Evolutionary conservation across 1,140 invertebrate genomes (phyloP).

Genomic region (Drosophila murphyi): DNA sequence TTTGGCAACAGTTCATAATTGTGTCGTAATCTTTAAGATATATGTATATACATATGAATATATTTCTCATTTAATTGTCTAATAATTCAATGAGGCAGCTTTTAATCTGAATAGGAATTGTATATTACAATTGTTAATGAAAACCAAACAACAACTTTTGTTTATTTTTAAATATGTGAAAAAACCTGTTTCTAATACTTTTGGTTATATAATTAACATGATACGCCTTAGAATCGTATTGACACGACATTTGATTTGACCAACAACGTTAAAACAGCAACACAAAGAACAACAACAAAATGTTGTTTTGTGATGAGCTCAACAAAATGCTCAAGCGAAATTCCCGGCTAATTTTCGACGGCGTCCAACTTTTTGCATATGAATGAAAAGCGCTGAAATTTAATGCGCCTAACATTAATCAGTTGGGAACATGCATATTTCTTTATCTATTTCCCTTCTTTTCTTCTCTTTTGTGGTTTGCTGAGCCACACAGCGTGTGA

Average conservation of each 20-base stretch:
- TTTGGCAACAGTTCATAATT: constrained; percentile 5
- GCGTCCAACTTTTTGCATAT: constrained; percentile 61
- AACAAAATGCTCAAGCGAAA: constrained; percentile 55
- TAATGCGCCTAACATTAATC: constrained; percentile 69
- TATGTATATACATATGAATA: neutral
- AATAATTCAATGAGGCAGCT: constrained; percentile 12
- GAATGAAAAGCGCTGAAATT: constrained; percentile 65
- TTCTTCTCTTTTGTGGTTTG: constrained; percentile 1
- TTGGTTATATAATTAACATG: constrained; percentile 52
- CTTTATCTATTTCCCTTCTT: constrained; percentile 13
- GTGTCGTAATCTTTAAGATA: neutral
- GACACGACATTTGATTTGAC: constrained; percentile 34
- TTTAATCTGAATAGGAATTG: constrained; percentile 19
- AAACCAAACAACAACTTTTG: constrained; percentile 10
- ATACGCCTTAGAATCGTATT: constrained; percentile 36
- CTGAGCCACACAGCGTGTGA: constrained; percentile 62
- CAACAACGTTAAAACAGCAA: constrained; percentile 24
- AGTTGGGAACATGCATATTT: constrained; percentile 40
- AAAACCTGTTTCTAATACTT: constrained; percentile 43
- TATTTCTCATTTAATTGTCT: constrained; percentile 8
- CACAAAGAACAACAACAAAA: constrained; percentile 5
- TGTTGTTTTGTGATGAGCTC: constrained; percentile 69
- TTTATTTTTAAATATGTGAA: constrained; percentile 37
- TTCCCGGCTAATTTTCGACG: constrained; percentile 38
- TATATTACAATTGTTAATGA: constrained; percentile 16